Evolutionary conservation across 2,797 vertebrate species (phyloP).

Genomic region (Liasis olivaceus): DNA sequence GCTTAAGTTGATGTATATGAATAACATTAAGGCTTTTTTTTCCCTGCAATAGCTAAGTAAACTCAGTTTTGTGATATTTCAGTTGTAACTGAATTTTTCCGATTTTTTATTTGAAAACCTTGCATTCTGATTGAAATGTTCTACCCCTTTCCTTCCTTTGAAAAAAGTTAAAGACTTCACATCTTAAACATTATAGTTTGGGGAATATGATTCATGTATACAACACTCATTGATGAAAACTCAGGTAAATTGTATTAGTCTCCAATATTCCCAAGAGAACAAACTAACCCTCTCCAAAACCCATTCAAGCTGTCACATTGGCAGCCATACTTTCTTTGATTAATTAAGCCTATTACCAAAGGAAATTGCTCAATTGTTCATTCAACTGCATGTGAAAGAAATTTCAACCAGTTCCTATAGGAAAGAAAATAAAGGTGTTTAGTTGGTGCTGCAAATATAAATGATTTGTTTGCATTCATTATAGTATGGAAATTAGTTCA

Average conservation of each 20-base stretch:
- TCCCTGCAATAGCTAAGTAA: neutral
- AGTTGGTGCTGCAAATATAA: conserved; percentile 25
- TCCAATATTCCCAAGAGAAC: neutral
- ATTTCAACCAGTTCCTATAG: conserved; percentile 37
- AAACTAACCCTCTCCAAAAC: conserved; percentile 33
- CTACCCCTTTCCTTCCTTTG: neutral
- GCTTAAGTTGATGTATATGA: neutral
- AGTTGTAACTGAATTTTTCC: neutral
- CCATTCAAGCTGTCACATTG: conserved; percentile 36
- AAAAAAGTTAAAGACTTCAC: neutral
- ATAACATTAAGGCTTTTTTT: neutral
- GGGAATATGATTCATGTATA: neutral
- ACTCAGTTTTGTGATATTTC: neutral
- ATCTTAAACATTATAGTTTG: neutral
- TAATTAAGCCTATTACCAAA: conserved; percentile 53
- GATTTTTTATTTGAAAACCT: neutral
- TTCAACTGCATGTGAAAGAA: conserved; percentile 48
- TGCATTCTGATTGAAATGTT: neutral
- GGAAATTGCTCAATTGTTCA: conserved; percentile 49
- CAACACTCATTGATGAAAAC: conserved; percentile 22
- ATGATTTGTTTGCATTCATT: conserved; percentile 6
- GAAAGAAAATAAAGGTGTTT: conserved; percentile 31
- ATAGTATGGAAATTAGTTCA: conserved; percentile 11
- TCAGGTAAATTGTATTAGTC: conserved; percentile 13
- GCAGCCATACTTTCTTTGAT: conserved; percentile 39